Conservation (phyloP, 2,113 vertebrate genomes). For the Urocolius indicus region DNA sequence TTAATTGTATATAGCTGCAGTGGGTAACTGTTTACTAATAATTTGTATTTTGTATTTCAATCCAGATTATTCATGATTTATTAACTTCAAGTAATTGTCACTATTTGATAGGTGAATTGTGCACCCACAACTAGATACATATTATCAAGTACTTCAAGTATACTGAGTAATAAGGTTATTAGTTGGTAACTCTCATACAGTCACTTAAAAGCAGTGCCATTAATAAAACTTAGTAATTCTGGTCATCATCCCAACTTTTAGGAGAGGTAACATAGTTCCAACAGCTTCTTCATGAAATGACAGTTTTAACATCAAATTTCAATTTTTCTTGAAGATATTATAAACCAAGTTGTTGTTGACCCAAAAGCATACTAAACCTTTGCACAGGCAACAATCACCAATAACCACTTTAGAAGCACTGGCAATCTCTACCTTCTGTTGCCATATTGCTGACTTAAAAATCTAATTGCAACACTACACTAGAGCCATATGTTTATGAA, state of each 20-base stretch:
- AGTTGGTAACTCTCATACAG: not conserved
- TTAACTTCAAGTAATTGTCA: not conserved
- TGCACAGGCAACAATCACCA: not conserved
- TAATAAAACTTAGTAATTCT: not conserved
- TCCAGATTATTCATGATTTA: not conserved
- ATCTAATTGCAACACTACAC: not conserved
- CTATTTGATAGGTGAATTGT: not conserved
- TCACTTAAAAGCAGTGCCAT: not conserved
- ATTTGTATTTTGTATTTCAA: not conserved
- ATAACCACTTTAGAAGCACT: not conserved
- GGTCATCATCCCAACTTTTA: not conserved
- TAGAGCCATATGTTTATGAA: not conserved
- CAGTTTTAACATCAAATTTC: not conserved
- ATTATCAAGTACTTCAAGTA: not conserved
- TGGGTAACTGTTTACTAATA: not conserved
- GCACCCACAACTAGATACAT: not conserved
- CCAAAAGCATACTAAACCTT: not conserved
- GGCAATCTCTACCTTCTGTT: not conserved
- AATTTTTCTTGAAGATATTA: not conserved
- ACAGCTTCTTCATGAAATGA: not conserved
- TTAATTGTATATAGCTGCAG: rapidly evolving
- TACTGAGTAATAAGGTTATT: not conserved
- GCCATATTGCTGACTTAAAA: not conserved
- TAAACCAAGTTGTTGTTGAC: not conserved
- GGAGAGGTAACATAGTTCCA: not conserved